Evolutionary conservation across 2,797 vertebrate species (phyloP).

Genomic region (Silurus lanzhouensis): DNA sequence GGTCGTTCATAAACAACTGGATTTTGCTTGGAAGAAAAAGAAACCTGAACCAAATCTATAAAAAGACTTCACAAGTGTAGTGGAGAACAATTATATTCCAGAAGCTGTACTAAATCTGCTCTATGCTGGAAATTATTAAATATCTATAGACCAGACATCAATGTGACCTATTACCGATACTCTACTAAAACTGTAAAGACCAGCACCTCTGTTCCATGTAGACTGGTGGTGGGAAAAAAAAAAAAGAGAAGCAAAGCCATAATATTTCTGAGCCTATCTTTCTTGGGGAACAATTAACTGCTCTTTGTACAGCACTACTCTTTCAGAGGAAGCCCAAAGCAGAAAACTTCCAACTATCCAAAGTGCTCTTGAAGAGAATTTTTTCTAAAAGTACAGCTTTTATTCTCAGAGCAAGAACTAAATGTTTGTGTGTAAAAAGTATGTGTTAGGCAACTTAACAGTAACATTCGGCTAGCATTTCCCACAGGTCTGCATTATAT

Average conservation of each 20-base stretch:
- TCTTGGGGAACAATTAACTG: not conserved
- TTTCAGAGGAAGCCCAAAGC: not conserved
- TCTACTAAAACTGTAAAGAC: not conserved
- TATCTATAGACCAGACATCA: not conserved
- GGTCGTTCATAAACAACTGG: slow-evolving; percentile 2
- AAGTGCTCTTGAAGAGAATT: not conserved
- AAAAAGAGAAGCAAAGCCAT: not conserved
- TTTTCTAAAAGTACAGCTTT: not conserved
- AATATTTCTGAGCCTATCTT: not conserved
- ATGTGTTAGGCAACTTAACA: not conserved
- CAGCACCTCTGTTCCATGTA: not conserved
- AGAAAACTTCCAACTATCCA: not conserved
- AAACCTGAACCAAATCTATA: slow-evolving; percentile 1
- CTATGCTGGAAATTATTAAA: not conserved
- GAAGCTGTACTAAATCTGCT: not conserved
- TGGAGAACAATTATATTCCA: slow-evolving; percentile 15
- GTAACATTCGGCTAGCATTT: not conserved
- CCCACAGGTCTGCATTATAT: not conserved
- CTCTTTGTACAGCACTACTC: not conserved
- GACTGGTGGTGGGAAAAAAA: not conserved
- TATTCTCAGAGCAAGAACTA: not conserved
- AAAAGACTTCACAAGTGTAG: slow-evolving; percentile 1
- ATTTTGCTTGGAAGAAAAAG: not conserved
- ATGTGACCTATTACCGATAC: not conserved
- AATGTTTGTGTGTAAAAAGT: not conserved